Conservation (phyloP, 2,888 invertebrate genomes). For the Antitype chi region DNA sequence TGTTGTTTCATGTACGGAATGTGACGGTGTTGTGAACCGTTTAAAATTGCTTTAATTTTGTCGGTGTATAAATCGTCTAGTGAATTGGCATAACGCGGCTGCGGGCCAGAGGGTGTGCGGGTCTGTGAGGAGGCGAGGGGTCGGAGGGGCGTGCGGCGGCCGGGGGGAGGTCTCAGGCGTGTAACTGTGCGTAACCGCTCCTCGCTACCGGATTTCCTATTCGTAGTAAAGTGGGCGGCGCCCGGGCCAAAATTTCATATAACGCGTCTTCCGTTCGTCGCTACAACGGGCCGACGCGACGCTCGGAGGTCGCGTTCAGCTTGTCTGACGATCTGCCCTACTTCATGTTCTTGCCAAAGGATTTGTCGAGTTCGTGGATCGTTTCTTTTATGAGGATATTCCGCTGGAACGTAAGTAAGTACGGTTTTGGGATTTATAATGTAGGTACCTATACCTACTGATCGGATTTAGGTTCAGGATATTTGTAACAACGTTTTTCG, state of each 20-base stretch:
- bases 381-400: slow-evolving; percentile 88
- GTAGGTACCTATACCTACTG: slow-evolving; percentile 71
- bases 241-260: slow-evolving; percentile 88
- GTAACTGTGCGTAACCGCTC: slow-evolving; percentile 90
- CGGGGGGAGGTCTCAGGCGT: slow-evolving; percentile 86
- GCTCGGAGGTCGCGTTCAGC: slow-evolving; percentile 86
- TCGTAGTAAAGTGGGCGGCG: slow-evolving; percentile 90
- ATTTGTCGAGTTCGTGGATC: slow-evolving; percentile 89
- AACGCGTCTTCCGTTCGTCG: slow-evolving; percentile 88
- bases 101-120: slow-evolving; percentile 84
- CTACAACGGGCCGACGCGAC: slow-evolving; percentile 82
- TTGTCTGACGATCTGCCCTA: slow-evolving; percentile 89
- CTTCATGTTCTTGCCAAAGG: slow-evolving; percentile 89
- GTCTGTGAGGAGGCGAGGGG: slow-evolving; percentile 75
- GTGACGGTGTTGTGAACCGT: slow-evolving; percentile 82
- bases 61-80: slow-evolving; percentile 89
- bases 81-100: slow-evolving; percentile 87
- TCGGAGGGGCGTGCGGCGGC: slow-evolving; percentile 70
- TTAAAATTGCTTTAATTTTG: slow-evolving; percentile 89
- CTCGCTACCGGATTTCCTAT: slow-evolving; percentile 90
- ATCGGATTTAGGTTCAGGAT: slow-evolving; percentile 75
- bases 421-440: slow-evolving; percentile 87
- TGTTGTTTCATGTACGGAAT: slow-evolving; percentile 79
- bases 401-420: slow-evolving; percentile 84
- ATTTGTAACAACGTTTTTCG: neutral